phyloP scores from a whole-genome alignment of 2,888 invertebrate genomes.

The Temnothorax unifasciatus region DNA sequence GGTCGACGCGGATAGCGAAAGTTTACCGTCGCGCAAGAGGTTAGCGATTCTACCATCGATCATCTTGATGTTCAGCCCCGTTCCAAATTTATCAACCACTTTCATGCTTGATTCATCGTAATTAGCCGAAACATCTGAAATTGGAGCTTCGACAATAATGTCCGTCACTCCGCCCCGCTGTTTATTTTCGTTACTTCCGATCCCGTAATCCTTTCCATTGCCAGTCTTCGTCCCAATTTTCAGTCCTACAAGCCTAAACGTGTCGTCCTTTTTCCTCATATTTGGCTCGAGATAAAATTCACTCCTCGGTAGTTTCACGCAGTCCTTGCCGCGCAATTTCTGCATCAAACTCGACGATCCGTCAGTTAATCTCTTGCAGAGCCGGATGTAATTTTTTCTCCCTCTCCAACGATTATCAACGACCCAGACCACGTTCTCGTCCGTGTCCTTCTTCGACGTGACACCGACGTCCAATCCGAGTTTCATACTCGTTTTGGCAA shows the following conservation, averaged over 20 bases:
- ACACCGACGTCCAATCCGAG: constrained; percentile 1
- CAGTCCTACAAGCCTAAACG: not conserved
- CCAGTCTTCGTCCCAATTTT: not conserved
- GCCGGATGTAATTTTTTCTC: constrained; percentile 15
- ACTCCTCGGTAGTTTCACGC: constrained; percentile 20
- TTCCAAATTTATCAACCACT: not conserved
- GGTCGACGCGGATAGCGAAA: not conserved
- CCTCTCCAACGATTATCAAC: constrained; percentile 4
- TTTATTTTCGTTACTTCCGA: not conserved
- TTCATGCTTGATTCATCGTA: not conserved
- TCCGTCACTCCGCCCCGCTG: not conserved
- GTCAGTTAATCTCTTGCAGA: constrained; percentile 9
- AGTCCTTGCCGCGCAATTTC: constrained; percentile 25
- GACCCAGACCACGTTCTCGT: not conserved
- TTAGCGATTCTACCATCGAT: not conserved
- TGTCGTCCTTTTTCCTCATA: not conserved
- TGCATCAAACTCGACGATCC: constrained; percentile 14
- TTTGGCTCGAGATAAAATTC: constrained; percentile 12
- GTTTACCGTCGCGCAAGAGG: constrained; percentile 5
- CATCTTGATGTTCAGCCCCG: not conserved
- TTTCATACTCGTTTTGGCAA: not conserved
- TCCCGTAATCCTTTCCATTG: not conserved
- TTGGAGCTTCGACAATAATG: not conserved
- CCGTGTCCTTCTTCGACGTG: not conserved
- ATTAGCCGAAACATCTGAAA: constrained; percentile 14